Evolutionary conservation across 1,140 invertebrate genomes (phyloP).

Genomic region (Parasteatoda tepidariorum): DNA sequence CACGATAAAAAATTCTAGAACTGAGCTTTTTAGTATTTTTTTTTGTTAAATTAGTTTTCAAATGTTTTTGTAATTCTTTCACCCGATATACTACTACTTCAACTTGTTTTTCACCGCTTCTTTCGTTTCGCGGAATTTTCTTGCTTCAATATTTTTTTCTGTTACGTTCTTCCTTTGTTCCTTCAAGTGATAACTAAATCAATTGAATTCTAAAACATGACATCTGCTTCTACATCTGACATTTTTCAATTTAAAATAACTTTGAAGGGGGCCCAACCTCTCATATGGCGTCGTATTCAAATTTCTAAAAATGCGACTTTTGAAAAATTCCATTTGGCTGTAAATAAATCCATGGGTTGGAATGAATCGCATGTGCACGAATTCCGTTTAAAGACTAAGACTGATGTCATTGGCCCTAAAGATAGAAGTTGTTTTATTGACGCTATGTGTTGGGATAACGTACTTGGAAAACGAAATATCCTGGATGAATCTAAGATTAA

Average conservation of each 20-base stretch:
- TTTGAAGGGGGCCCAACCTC: neutral
- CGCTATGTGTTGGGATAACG: neutral
- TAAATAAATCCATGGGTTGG: conserved; percentile 22
- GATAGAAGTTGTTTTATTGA: neutral
- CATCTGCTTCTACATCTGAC: neutral
- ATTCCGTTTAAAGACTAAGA: neutral
- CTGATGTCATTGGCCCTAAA: neutral
- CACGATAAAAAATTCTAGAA: too few species aligned
- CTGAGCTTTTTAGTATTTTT: too few species aligned
- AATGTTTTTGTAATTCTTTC: too few species aligned
- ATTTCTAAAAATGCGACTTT: neutral
- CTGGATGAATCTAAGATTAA: neutral
- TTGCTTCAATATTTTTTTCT: too few species aligned
- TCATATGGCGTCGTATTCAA: conserved; percentile 32
- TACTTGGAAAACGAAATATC: neutral
- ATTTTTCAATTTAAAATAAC: conserved; percentile 34
- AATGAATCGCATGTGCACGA: conserved; percentile 1
- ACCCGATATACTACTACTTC: too few species aligned
- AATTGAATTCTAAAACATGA: too few species aligned
- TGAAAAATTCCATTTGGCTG: neutral
- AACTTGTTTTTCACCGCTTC: too few species aligned
- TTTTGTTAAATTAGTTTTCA: too few species aligned
- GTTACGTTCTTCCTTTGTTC: too few species aligned
- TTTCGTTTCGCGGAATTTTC: too few species aligned
- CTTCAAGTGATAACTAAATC: too few species aligned